Base-by-base conservation (phyloP, 2,888 invertebrate species). In the Petrolisthes cinctipes region DNA sequence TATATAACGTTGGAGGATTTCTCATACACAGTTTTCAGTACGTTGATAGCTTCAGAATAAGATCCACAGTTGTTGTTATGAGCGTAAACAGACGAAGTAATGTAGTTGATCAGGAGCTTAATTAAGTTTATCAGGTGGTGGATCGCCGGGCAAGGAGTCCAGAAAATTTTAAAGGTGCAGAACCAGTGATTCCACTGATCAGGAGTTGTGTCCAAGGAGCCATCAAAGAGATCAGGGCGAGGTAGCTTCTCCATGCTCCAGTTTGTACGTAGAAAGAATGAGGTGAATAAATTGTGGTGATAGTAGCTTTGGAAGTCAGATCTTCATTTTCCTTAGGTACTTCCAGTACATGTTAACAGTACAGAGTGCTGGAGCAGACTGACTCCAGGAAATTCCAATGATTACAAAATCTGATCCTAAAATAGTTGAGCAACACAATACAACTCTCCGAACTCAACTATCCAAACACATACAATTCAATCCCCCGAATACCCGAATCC, bases 271-370 rank as follows among this genome's bases (percentile, higher is more conserved):
- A 7, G 23, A 20, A 61, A 61, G 11, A 61, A 61, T 5, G 3
- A n/a, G 56, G n/a, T 51, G 4, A 79, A 56, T 79, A 79, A 79
- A 79, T 79, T 79, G 79, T 79, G 54, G 56, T 79, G 79, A 11
- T n/a, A n/a, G n/a, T n/a, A n/a, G n/a, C n/a, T n/a, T n/a, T n/a
- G n/a, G n/a, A n/a, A n/a, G n/a, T n/a, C n/a, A n/a, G n/a, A n/a
- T n/a, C n/a, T n/a, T n/a, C n/a, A n/a, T n/a, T n/a, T n/a, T n/a
- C n/a, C n/a, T n/a, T n/a, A n/a, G n/a, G n/a, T n/a, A n/a, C n/a
- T n/a, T n/a, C n/a, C n/a, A n/a, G n/a, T n/a, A n/a, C n/a, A n/a
- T n/a, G n/a, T n/a, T n/a, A n/a, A n/a, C n/a, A n/a, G n/a, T n/a
- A n/a, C n/a, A n/a, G n/a, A n/a, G n/a, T n/a, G n/a, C n/a, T n/a